These are phyloP conservation scores for Helarctos malayanus DNA, from an alignment of 2,797 vertebrate species.

Conservation along the genomic window DNA sequence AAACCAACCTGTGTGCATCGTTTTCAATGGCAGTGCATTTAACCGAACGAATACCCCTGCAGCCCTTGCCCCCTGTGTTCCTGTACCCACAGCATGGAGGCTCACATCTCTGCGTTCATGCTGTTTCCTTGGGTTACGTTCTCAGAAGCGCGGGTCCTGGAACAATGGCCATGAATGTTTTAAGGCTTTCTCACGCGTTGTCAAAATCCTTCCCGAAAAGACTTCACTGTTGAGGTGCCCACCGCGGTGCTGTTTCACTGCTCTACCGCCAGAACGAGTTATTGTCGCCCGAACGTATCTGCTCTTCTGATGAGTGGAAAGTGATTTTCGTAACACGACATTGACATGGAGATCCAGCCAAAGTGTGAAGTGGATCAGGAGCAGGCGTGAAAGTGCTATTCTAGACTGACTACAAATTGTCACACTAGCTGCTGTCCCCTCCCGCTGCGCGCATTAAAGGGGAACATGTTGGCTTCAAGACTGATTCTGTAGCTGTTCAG, in stretches of 20 bases:
- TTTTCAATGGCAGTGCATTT: not conserved
- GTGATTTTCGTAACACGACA: not conserved
- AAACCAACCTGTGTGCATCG: not conserved
- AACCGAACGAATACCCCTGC: too few relatives aligned
- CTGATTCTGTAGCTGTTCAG: not conserved
- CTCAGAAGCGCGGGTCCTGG: not conserved
- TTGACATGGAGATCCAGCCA: not conserved
- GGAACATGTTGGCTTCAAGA: not conserved
- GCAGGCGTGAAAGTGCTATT: not conserved
- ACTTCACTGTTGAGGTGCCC: not conserved
- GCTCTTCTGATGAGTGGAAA: not conserved
- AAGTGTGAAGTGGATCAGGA: not conserved
- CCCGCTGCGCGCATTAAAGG: not conserved
- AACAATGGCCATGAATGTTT: not conserved
- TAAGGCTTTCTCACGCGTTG: slow-evolving; percentile 11
- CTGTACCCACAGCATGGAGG: not conserved
- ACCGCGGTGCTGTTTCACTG: not conserved
- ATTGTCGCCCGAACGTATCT: not conserved
- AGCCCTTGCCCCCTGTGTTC: not conserved
- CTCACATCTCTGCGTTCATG: not conserved
- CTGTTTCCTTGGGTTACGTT: not conserved
- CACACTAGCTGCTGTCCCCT: not conserved
- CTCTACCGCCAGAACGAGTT: not conserved
- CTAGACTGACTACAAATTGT: not conserved
- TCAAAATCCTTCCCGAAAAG: not conserved